Conservation (phyloP, 2,113 vertebrate genomes). For the Apodemus speciosus region DNA sequence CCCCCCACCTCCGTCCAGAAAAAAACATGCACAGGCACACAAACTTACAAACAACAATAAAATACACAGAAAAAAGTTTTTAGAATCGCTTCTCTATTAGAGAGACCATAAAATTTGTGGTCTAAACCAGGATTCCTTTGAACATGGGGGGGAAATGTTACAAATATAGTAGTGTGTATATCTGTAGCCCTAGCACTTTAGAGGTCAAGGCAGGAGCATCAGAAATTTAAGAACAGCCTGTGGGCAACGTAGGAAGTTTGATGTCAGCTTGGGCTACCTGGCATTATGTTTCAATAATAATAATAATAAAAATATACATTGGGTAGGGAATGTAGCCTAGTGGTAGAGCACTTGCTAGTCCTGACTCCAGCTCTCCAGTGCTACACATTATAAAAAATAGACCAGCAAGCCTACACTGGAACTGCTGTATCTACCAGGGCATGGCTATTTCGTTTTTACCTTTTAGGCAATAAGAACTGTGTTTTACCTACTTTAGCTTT, state of each 20-base stretch:
- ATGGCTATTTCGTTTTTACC: neutral
- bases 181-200: neutral
- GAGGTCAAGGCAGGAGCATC: neutral
- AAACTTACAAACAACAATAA: neutral
- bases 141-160: neutral
- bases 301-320: neutral
- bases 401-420: neutral
- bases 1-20: neutral
- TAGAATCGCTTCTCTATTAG: neutral
- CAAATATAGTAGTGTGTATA: neutral
- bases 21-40: neutral
- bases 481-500: neutral
- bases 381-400: neutral
- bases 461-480: constrained; percentile 23
- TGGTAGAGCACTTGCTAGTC: neutral
- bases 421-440: constrained; percentile 38
- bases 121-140: neutral
- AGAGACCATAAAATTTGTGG: neutral
- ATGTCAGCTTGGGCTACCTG: neutral
- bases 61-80: neutral
- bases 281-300: neutral
- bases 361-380: neutral
- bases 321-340: neutral
- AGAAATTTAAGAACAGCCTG: neutral
- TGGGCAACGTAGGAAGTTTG: neutral